Conservation (phyloP, 92 coral and sea anemone species). For the Paramuricea clavata region DNA sequence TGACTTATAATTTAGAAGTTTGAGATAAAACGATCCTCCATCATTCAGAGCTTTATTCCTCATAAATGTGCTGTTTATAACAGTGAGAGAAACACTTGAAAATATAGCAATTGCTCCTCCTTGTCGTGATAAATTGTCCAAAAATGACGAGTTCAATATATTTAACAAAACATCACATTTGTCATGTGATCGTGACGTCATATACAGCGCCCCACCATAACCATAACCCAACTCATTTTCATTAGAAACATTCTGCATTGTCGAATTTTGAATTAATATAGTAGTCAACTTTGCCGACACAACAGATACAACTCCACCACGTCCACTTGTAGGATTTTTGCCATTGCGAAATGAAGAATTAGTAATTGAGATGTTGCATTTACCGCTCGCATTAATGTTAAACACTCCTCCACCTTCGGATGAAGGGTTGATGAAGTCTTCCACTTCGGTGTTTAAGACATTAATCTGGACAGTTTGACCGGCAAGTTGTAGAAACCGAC, state of each 20-base stretch:
- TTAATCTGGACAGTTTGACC: too few species aligned
- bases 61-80: not conserved
- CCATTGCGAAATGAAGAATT: conserved; percentile 20
- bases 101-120: conserved; percentile 42
- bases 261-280: conserved; percentile 8
- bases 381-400: not conserved
- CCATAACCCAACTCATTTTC: not conserved
- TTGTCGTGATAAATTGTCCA: not conserved
- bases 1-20: not conserved
- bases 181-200: too few species aligned
- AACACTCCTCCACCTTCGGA: conserved; percentile 20
- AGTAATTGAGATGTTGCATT: not conserved
- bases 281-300: not conserved
- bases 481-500: too few species aligned
- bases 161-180: not conserved
- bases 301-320: conserved; percentile 41
- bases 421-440: not conserved
- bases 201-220: conserved; percentile 14
- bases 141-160: conserved; percentile 30
- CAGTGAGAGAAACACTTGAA: conserved; percentile 5
- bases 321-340: not conserved
- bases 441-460: not conserved
- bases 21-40: not conserved
- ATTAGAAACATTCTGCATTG: not conserved
- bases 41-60: not conserved